Evolutionary conservation across 2,888 invertebrate genomes (phyloP).

Genomic region (Autographa pulchrina): DNA sequence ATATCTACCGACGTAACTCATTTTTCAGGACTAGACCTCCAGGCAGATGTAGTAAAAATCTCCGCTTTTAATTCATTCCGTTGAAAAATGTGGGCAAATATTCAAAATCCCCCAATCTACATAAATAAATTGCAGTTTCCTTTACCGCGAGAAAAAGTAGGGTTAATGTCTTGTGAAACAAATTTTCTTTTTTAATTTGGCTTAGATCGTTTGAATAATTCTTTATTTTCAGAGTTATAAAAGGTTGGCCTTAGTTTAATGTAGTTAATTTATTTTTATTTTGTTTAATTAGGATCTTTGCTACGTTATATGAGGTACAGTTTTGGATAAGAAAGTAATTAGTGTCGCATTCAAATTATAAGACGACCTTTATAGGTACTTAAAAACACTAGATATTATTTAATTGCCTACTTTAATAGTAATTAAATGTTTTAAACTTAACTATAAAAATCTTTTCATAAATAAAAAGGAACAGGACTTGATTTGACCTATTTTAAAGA

Average conservation of each 20-base stretch:
- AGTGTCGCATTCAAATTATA: neutral
- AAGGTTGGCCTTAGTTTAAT: conserved; percentile 48
- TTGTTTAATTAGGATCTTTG: conserved; percentile 44
- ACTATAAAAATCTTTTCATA: too few relatives aligned
- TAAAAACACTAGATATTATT: neutral
- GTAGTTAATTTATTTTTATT: conserved; percentile 37
- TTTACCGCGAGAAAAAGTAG: conserved; percentile 64
- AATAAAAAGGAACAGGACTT: too few relatives aligned
- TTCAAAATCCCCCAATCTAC: conserved; percentile 59
- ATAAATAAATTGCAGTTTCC: conserved; percentile 70
- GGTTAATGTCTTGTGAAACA: conserved; percentile 68
- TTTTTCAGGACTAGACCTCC: conserved; percentile 39
- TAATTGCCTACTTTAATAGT: neutral
- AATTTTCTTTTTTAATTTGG: conserved; percentile 61
- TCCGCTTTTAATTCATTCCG: conserved; percentile 43
- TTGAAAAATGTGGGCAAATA: conserved; percentile 65
- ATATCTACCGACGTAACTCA: conserved; percentile 21
- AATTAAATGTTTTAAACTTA: too few relatives aligned
- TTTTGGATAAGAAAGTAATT: conserved; percentile 20
- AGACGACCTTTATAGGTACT: neutral
- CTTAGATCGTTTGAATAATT: conserved; percentile 53
- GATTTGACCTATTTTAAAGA: too few relatives aligned
- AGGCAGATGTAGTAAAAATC: conserved; percentile 33
- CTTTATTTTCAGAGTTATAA: conserved; percentile 35
- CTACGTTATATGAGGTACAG: conserved; percentile 28